Base-by-base conservation (phyloP, 2,113 vertebrate species). In the Fregata magnificens region DNA sequence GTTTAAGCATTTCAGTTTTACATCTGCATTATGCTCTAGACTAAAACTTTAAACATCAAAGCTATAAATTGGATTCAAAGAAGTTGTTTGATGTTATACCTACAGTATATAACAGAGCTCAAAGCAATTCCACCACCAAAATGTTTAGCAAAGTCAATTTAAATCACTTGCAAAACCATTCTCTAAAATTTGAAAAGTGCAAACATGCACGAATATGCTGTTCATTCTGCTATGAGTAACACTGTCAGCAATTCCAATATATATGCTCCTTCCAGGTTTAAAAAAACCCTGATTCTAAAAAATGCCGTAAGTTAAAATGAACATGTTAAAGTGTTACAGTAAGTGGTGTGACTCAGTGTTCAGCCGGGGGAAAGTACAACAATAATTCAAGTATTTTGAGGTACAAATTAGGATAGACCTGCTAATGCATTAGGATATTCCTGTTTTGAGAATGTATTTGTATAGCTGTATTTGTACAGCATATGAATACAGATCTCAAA, bases 31-130 rank as follows among this genome's bases (percentile, higher is more conserved):
- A 92, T 88, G 77, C 87, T 96, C 65, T 77, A 76, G 44, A 94
- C 94, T 96, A 95, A 92, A 97, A 97, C 71, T 95, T 97, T 91
- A 93, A 97, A 97, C 92, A 98, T 88, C 96, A 97, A 97, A 97
- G 94, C 82, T 88, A 89, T 32, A 96, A 91, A 97, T 94, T 86
- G 45, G 92, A 96, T 97, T 98, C 96, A 97, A 93, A 91, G 71
- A 95, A 96, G 42, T 70, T 92, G 97, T 98, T 97, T 97, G 94
- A 98, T 97, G 88, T 96, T 96, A 94, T 94, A 97, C 80, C 84
- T 86, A 88, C 40, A 86, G 66, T 88, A 92, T 70, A 40, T 67
- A 94, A 86, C 42, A 97, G 94, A 96, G 82, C 97, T 91, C 40
- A 96, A 61, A 97, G 95, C 91, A 71, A 95, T 95, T 94, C 97